A percentile compares a stretch with the other conserved stretches of the same genome.
These are phyloP conservation scores for Resseliella maxima DNA, from an alignment of 2,888 invertebrate species.

Conservation along the genomic window DNA sequence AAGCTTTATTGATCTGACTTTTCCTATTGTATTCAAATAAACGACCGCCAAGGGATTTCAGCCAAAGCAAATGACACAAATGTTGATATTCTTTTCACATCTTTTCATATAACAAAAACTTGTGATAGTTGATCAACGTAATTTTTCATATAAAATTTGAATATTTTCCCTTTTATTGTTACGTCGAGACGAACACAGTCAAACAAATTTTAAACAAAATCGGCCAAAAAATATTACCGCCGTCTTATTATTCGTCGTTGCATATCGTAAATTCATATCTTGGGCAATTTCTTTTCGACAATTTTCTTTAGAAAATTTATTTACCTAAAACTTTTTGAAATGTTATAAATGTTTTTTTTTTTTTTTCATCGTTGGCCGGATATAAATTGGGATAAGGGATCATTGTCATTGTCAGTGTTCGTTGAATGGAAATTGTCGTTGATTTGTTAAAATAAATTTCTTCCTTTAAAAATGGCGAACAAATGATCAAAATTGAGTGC, in stretches of 20 bases:
- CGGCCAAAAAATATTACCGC: not conserved
- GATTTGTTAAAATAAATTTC: not conserved
- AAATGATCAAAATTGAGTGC: not conserved
- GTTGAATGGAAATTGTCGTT: not conserved
- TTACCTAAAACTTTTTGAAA: constrained; percentile 44
- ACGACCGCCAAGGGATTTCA: constrained; percentile 33
- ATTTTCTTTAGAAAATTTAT: not conserved
- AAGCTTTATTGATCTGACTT: constrained; percentile 51
- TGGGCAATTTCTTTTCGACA: constrained; percentile 31
- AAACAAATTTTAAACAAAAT: not conserved
- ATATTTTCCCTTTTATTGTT: constrained; percentile 2
- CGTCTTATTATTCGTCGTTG: not conserved
- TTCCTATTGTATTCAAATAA: constrained; percentile 45
- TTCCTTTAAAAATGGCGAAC: not conserved
- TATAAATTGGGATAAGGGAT: not conserved
- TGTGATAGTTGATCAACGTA: constrained; percentile 27
- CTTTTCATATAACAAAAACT: not conserved
- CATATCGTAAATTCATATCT: constrained; percentile 11
- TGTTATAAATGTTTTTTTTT: not conserved
- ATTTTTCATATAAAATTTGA: constrained; percentile 12
- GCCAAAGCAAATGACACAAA: not conserved
- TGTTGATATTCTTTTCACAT: not conserved
- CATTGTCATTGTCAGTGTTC: not conserved
- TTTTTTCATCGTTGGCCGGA: not conserved
- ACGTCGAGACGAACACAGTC: not conserved